These are phyloP conservation scores for Aphis gossypii DNA, from an alignment of 1,140 invertebrate genomes.

Conservation along the genomic window DNA sequence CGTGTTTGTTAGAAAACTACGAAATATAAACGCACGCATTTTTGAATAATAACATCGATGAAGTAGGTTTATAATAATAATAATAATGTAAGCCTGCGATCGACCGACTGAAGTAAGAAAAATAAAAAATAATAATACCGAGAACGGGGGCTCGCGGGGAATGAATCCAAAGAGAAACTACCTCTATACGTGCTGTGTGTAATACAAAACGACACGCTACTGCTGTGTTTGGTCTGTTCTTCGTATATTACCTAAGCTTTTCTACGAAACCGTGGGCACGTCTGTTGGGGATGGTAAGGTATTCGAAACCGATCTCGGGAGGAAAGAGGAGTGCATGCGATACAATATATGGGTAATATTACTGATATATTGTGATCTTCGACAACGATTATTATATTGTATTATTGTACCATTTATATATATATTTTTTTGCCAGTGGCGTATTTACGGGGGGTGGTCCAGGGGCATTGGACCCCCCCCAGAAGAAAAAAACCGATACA, in stretches of 20 bases:
- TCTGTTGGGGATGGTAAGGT: background rate
- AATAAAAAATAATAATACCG: background rate
- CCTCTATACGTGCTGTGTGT: background rate
- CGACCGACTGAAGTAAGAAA: background rate
- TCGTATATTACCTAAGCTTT: background rate
- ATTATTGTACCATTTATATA: background rate
- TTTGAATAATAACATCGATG: background rate
- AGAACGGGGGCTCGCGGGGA: background rate
- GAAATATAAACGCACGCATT: background rate
- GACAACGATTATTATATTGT: background rate
- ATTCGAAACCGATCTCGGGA: background rate
- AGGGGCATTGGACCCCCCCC: too few species aligned
- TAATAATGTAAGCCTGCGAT: background rate
- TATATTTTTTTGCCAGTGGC: too few species aligned
- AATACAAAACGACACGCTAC: background rate
- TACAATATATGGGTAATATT: background rate
- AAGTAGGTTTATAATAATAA: background rate
- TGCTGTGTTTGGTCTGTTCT: background rate
- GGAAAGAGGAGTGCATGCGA: background rate
- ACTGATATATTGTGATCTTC: background rate
- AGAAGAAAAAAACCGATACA: too few species aligned
- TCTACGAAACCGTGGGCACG: background rate
- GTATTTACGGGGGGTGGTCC: too few species aligned
- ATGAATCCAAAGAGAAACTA: background rate
- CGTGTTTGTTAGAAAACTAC: background rate